Conservation (phyloP, 1,140 invertebrate genomes). For the Tetramorium alpestre region DNA sequence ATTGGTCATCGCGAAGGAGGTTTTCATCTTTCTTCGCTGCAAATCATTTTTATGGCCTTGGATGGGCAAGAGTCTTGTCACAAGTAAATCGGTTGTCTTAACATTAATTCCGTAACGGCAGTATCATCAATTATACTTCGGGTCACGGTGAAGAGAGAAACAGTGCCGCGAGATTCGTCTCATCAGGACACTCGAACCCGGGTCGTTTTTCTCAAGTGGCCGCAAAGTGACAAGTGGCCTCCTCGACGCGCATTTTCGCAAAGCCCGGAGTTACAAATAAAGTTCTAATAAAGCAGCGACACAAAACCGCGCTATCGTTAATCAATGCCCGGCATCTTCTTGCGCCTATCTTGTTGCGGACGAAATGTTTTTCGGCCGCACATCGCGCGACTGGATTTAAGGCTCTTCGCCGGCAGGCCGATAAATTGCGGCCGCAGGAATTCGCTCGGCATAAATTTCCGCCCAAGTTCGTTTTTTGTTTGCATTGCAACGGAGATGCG, state of each 20-base stretch:
- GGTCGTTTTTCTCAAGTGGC: slow-evolving; percentile 8
- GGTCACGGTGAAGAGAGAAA: slow-evolving; percentile 2
- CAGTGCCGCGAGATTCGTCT: neutral
- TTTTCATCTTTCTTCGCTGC: neutral
- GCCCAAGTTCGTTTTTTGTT: neutral
- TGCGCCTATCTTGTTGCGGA: slow-evolving; percentile 1
- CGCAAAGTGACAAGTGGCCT: slow-evolving; percentile 6
- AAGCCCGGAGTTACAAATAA: slow-evolving; percentile 60
- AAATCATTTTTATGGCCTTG: slow-evolving; percentile 4
- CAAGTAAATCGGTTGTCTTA: slow-evolving; percentile 23
- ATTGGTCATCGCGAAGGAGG: neutral
- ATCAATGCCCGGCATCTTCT: slow-evolving; percentile 54
- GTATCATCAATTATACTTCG: slow-evolving; percentile 27
- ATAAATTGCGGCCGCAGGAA: slow-evolving; percentile 58
- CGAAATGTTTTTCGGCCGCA: slow-evolving; percentile 16
- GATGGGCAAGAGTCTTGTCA: slow-evolving; percentile 13
- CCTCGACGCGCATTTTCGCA: neutral
- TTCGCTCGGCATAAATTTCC: slow-evolving; percentile 51
- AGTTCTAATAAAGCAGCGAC: slow-evolving; percentile 52
- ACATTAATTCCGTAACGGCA: slow-evolving; percentile 33
- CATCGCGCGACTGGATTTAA: slow-evolving; percentile 50
- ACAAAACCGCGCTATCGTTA: slow-evolving; percentile 52
- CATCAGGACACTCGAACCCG: neutral
- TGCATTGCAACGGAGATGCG: slow-evolving; percentile 1
- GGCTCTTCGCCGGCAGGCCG: neutral